Evolutionary conservation across 2,888 invertebrate genomes (phyloP).

Genomic region (Choristoneura rosaceana): DNA sequence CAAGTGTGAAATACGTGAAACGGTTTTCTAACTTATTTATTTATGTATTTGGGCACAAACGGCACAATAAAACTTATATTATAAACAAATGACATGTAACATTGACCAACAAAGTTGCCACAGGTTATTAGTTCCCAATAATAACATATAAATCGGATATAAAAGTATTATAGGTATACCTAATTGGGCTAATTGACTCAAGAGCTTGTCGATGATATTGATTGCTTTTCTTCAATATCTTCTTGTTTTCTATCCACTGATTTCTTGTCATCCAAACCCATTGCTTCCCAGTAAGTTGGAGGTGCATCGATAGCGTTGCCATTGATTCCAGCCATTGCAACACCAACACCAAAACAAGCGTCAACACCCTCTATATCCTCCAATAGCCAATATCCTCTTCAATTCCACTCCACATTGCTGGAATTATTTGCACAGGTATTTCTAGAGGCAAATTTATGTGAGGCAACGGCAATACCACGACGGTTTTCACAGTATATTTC

Average conservation of each 20-base stretch:
- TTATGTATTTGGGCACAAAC: too few species aligned
- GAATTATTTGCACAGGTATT: slow-evolving; percentile 22
- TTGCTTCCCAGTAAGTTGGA: background rate
- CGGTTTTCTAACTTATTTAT: too few species aligned
- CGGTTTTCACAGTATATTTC: slow-evolving; percentile 20
- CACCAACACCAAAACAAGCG: slow-evolving; percentile 1
- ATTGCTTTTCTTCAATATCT: background rate
- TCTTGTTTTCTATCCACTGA: background rate
- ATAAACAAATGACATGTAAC: too few species aligned
- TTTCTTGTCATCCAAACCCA: background rate
- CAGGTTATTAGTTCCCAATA: too few species aligned
- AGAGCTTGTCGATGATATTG: background rate
- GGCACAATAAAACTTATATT: too few species aligned
- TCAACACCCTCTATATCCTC: too few species aligned
- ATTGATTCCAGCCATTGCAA: background rate
- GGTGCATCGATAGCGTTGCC: background rate
- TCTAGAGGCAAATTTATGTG: slow-evolving; percentile 23
- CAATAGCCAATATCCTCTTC: background rate
- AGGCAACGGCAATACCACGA: slow-evolving; percentile 15
- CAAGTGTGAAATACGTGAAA: too few species aligned
- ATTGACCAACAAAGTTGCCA: too few species aligned
- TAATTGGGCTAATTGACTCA: background rate
- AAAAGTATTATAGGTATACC: too few species aligned
- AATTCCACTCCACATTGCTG: background rate
- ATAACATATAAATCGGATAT: too few species aligned